Evolutionary conservation across 53 echinoderm and acorn worm genomes (phyloP), one percentile per base, ranked within the genome.

Genomic region (Pentamera pediparva): DNA sequence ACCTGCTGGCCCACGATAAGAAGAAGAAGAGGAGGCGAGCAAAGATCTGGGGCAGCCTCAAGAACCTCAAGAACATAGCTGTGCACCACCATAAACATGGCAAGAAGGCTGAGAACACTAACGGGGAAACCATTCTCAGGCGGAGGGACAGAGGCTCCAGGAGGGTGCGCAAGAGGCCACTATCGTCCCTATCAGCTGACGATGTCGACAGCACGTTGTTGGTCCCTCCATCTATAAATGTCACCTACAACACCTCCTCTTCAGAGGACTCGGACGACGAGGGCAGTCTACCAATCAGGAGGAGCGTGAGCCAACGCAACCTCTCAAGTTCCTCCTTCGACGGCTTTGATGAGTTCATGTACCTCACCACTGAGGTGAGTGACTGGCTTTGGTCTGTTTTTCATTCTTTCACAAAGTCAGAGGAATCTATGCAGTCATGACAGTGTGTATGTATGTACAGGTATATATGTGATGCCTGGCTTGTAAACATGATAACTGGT

Each of bases 181-280:
- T 67, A 0, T 67, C 67, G 17, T 67, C 67, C 3, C 29, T 41
- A 0, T 67, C 67, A 0, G 67, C 5, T 25, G 67, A 67, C 25
- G 67, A 45, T 25, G 45, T 67, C 47, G 45, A 67, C 37, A 40
- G 26, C 11, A 67, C 40, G 27, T 43, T 67, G 30, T 28, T 67
- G 67, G 45, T 67, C 41, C 67, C 67, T 43, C 67, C 67, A 4
- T 12, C 43, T 30, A 67, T 67, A 10, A n/a, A n/a, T n/a, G 48
- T 67, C 21, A 27, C 45, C 11, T 25, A 28, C 1, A 45, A 67
- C 17, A 67, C 41, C 13, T 67, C 67, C 1, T 24, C 24, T 10
- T 54, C 54, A 54, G 54, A 54, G 3, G 67, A 67, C 32, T 57
- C 58, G 18, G 58, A 57, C 58, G 67, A 67, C 41, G 30, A 27